These are phyloP conservation scores for Zaprionus camerounensis DNA, from an alignment of 1,140 invertebrate species.

Conservation along the genomic window DNA sequence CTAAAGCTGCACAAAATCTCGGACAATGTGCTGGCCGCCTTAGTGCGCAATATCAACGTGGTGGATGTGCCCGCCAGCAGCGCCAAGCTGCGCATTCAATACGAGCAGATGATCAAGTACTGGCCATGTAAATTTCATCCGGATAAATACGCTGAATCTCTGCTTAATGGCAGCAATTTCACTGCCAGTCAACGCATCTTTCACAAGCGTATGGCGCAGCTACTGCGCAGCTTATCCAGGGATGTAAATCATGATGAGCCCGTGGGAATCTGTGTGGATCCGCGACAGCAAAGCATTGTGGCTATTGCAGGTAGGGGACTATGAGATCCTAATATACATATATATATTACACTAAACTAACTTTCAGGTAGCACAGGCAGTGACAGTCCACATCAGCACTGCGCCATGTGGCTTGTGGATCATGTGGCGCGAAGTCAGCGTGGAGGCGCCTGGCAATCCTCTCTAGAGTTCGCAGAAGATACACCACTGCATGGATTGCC, in stretches of 20 bases:
- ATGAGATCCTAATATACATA: too few relatives aligned
- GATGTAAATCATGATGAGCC: constrained; percentile 75
- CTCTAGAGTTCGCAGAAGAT: constrained; percentile 29
- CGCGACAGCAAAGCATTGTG: constrained; percentile 86
- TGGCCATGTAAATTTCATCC: constrained; percentile 96
- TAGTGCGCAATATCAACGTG: constrained; percentile 85
- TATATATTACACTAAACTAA: too few relatives aligned
- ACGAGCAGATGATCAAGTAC: constrained; percentile 86
- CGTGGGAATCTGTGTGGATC: constrained; percentile 89
- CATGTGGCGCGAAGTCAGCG: constrained; percentile 92
- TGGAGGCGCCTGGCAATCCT: constrained; percentile 89
- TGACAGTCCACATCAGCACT: constrained; percentile 92
- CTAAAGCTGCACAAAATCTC: constrained; percentile 47
- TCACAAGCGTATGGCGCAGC: constrained; percentile 88
- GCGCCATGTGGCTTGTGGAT: constrained; percentile 94
- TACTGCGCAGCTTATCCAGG: constrained; percentile 49
- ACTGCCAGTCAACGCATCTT: constrained; percentile 85
- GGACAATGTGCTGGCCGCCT: constrained; percentile 45
- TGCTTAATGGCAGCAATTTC: constrained; percentile 88
- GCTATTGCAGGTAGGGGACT: constrained; percentile 86
- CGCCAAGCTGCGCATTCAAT: constrained; percentile 89
- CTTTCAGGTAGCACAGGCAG: constrained; percentile 57
- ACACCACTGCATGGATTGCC: constrained; percentile 56
- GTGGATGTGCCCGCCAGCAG: constrained; percentile 86
- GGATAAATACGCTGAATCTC: constrained; percentile 88